Base-by-base conservation (phyloP, 2,888 invertebrate genomes). In the Mactromeris polynyma region DNA sequence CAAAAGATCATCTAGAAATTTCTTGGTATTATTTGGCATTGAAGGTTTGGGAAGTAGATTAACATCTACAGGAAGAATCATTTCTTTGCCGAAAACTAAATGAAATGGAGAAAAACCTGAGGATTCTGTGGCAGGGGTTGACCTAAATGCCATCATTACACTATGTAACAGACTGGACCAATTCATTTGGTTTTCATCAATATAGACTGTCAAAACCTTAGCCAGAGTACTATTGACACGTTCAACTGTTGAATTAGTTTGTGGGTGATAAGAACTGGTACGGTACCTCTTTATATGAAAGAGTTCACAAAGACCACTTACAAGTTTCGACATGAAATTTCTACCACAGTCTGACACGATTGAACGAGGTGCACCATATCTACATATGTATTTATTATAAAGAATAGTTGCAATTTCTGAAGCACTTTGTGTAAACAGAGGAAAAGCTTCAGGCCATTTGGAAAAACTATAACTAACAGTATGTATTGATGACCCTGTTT, bases 301-400 rank as follows among this genome's bases (percentile, higher is more conserved):
- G 11, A 91, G 26, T 82, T 90, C 87, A 81, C 88, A 91, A 31
- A 93, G 26, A n/a, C 89, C 91, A 77, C 36, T 64, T 11, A 91
- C 85, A 33, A 90, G 58, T 64, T 93, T 92, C 0, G 90, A 90
- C 90, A 90, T 91, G 79, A 92, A 92, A n/a, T 90, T 87, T 80
- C 64, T 58, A 11, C 89, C 87, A 26, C 87, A 78, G 33, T 87
- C 86, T 26, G 83, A 83, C 1, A 85, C 77, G 31, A 89, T 51
- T n/a, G 58, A 46, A 11, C 77, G 33, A 17, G 73, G 77, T 3
- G 89, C 77, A 31, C 89, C 87, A 84, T 86, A 89, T 40, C 86
- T 26, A 64, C 78, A 82, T 26, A 89, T 81, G 54, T 80, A 85
- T 38, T 84, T 83, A 81, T 86, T 89, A 77, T 89, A 89, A 51